Evolutionary conservation across 2,888 invertebrate genomes (phyloP), one percentile per base, ranked within the genome.

Genomic region (Cephus pygmeus): DNA sequence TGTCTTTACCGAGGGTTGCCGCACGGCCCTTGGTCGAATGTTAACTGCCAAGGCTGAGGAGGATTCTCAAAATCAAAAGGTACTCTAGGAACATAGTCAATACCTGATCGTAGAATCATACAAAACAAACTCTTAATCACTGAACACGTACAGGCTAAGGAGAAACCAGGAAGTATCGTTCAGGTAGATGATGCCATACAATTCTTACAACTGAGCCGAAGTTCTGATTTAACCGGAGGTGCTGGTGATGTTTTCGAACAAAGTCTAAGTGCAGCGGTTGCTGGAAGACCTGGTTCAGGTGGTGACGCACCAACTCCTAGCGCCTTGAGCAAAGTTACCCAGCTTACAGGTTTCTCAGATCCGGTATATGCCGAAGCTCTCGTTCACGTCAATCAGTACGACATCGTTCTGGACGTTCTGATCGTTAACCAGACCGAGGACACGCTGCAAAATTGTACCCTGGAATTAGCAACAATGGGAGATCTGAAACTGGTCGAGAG

Each of bases 361-460:
- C 99, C 99, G 0, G 99, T 99, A 80, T 99, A 99, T 92, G 98
- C 99, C 0, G 99, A 99, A 93, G 99, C 99, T n/a, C 98, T 99
- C 89, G 99, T 99, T 1, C 96, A 99, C 91, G 99, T 99, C 85
- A 98, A 98, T 92, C 98, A 98, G 91, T 99, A 98, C 92, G 99
- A 99, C 91, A 99, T 99, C 86, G 99, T 99, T 73, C 94, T 99
- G 73, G 99, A 99, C 92, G 99, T 99, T 69, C 94, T 99, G 35
- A 96, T 99, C 83, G 98, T 99, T 36, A 99, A 99, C 92, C 99
- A 99, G 93, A 99, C 99, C 92, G 95, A 95, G 85, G 99, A 99
- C 90, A 99, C 99, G 0, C 94, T 99, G 81, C 99, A 99, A 93
- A 99, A 99, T 92, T 98, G 99, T 90, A 98, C 98, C 0, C 93